These are phyloP conservation scores for Hyposoter dolosus DNA, from an alignment of 2,888 invertebrate genomes.

Conservation along the genomic window DNA sequence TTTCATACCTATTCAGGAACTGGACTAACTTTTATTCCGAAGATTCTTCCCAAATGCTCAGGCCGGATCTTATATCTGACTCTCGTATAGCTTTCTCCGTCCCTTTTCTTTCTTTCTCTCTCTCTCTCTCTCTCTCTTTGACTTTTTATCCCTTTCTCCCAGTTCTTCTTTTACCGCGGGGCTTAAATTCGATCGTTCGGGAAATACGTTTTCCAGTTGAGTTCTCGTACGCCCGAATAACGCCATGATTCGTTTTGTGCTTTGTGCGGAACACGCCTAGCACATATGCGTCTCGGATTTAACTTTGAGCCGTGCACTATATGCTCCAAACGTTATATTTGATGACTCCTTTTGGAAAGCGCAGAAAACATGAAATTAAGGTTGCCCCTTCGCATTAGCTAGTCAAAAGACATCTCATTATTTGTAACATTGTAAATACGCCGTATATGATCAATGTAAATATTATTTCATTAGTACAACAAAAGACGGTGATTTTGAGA, in stretches of 20 bases:
- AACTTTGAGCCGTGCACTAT: background rate
- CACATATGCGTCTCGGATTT: background rate
- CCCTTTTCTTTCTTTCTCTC: constrained; percentile 2
- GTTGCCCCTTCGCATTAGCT: no score
- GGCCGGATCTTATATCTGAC: constrained; percentile 47
- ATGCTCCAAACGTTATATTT: background rate
- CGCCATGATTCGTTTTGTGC: constrained; percentile 61
- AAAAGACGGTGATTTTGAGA: no score
- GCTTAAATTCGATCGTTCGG: constrained; percentile 64
- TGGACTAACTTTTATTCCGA: constrained; percentile 58
- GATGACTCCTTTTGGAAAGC: background rate
- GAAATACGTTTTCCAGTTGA: constrained; percentile 68
- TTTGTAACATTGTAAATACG: no score
- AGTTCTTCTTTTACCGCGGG: constrained; percentile 14
- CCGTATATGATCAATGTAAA: no score
- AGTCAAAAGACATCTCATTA: no score
- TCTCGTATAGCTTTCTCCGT: constrained; percentile 42
- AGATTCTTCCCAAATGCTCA: constrained; percentile 32
- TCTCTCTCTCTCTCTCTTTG: constrained; percentile 16
- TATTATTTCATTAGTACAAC: no score
- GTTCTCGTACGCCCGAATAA: constrained; percentile 47
- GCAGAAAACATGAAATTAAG: background rate
- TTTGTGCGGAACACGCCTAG: background rate
- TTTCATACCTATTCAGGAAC: constrained; percentile 55
- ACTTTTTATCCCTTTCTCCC: background rate